phyloP scores from a whole-genome alignment of 2,888 invertebrate species.

The Himalopsyche japonica region DNA sequence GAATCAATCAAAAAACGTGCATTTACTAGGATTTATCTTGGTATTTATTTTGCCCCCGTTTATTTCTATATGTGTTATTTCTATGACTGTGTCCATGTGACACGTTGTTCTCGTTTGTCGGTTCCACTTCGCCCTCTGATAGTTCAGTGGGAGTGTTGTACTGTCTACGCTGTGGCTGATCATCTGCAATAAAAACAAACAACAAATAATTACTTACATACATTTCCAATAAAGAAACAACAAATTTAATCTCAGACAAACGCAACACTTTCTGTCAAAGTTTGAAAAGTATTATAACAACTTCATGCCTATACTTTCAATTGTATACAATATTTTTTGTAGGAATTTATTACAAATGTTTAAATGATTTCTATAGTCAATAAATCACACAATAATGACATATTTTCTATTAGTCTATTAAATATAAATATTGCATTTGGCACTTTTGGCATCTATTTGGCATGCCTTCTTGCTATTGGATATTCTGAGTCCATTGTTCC shows the following conservation, averaged over 20 bases:
- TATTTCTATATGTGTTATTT: constrained; percentile 4
- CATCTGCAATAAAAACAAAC: constrained; percentile 21
- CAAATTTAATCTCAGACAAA: too few relatives aligned
- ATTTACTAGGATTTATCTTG: constrained; percentile 32
- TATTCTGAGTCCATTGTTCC: too few relatives aligned
- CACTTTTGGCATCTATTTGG: too few relatives aligned
- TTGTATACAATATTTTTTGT: too few relatives aligned
- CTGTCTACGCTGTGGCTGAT: constrained; percentile 22
- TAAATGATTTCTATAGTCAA: background rate
- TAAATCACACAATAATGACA: background rate
- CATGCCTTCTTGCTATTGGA: too few relatives aligned
- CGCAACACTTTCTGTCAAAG: background rate
- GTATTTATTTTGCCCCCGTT: constrained; percentile 30
- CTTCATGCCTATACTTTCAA: too few relatives aligned
- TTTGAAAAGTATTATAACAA: too few relatives aligned
- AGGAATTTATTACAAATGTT: background rate
- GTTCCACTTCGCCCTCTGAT: constrained; percentile 35
- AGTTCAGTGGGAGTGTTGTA: constrained; percentile 33
- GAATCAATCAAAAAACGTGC: background rate
- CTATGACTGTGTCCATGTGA: background rate
- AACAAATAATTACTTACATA: background rate
- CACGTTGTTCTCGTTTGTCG: constrained; percentile 6
- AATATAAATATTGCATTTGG: too few relatives aligned
- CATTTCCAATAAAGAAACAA: too few relatives aligned
- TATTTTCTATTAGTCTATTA: too few relatives aligned